Base-by-base conservation (phyloP, 2,888 invertebrate species). In the Rhorus exstirpatorius region DNA sequence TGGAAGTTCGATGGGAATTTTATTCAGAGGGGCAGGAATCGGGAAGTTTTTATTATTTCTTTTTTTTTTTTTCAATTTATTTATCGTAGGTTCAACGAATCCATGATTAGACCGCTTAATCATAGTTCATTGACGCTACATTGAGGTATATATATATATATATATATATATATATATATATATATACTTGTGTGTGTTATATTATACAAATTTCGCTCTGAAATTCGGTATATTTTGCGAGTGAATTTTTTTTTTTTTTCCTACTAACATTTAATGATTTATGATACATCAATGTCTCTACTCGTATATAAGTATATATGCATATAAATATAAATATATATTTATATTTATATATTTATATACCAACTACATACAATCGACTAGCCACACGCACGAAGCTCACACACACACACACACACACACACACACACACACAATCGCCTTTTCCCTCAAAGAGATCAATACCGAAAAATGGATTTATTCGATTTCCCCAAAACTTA, bases 281-380 rank as follows among this genome's bases (percentile, higher is more conserved):
- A 80, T 80, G 61, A 75, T 75, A 80, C 75, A 80, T 53, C 79
- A 74, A 80, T 75, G 74, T 75, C 75, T 60, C 79, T 80, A 80
- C 75, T 72, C n/a, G n/a, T n/a, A n/a, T n/a, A n/a, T n/a, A n/a
- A n/a, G n/a, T n/a, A n/a, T n/a, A n/a, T n/a, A n/a, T n/a, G n/a
- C n/a, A n/a, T n/a, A n/a, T n/a, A n/a, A n/a, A n/a, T n/a, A n/a
- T n/a, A n/a, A n/a, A n/a, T n/a, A n/a, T n/a, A n/a, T n/a, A n/a
- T n/a, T 26, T 78, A 61, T 70, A 53, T 77, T 53, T 38, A 76
- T 68, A 24, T 68, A 60, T 31, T 3, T 70, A 14, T 74, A 35
- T 61, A 61, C 26, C 51, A 70, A 67, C 61, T 53, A 70, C 60
- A 74, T 71, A 74, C 79, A 68, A 60, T 75, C 79, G 75, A 80